These are phyloP conservation scores for Syrista parreyssii DNA, from an alignment of 2,888 invertebrate genomes.

Conservation along the genomic window DNA sequence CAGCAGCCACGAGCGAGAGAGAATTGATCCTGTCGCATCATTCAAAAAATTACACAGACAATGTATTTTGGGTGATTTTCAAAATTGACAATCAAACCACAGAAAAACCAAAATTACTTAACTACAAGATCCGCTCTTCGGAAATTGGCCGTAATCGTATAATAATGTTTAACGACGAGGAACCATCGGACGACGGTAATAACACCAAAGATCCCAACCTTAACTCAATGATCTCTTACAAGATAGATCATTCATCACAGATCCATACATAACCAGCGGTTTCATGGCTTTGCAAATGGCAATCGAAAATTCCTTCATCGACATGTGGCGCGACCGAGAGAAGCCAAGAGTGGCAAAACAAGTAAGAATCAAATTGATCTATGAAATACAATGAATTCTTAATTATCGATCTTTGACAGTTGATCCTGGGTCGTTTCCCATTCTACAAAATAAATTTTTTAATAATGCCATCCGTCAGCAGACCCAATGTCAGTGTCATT, in stretches of 20 bases:
- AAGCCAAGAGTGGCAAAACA: background rate
- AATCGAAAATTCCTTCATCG: conserved; percentile 31
- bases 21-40: conserved; percentile 19
- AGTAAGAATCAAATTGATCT: background rate
- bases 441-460: conserved; percentile 29
- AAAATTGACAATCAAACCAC: conserved; percentile 4
- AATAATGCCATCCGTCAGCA: conserved; percentile 25
- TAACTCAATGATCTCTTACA: background rate
- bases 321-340: conserved; percentile 27
- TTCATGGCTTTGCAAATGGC: conserved; percentile 38
- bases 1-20: conserved; percentile 18
- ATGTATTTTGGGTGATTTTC: conserved; percentile 33
- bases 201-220: background rate
- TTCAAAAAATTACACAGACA: conserved; percentile 24
- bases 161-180: conserved; percentile 23
- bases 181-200: conserved; percentile 24
- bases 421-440: conserved; percentile 31
- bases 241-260: conserved; percentile 16
- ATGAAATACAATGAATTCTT: background rate
- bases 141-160: conserved; percentile 23
- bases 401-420: conserved; percentile 15
- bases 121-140: conserved; percentile 37
- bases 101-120: conserved; percentile 22
- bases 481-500: conserved; percentile 33
- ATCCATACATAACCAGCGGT: conserved; percentile 34